These are phyloP conservation scores for Vulpes lagopus DNA, from an alignment of 2,113 vertebrate species.

Conservation along the genomic window DNA sequence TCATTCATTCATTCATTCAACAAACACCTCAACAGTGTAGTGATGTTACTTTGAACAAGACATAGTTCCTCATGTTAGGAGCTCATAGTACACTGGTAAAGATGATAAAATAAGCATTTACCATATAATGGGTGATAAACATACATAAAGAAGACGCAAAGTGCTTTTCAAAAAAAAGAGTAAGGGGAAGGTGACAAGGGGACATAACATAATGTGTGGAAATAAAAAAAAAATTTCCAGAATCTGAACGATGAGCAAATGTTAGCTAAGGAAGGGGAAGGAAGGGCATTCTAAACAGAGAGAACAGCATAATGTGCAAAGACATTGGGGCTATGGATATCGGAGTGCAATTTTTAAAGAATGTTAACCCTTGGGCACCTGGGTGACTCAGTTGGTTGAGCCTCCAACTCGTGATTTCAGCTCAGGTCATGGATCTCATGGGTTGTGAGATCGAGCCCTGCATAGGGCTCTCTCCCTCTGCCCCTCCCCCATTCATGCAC, in stretches of 20 bases:
- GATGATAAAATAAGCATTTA: background rate
- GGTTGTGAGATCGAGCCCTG: background rate
- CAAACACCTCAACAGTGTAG: constrained; percentile 16
- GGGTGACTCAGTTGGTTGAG: background rate
- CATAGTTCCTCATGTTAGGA: background rate
- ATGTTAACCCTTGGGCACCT: background rate
- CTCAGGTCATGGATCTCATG: background rate
- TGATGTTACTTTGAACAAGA: background rate
- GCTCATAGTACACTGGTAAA: background rate
- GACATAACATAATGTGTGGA: background rate
- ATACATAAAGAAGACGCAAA: background rate
- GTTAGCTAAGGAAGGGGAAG: background rate
- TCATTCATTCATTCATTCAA: background rate
- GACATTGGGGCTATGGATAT: background rate
- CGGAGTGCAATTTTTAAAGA: background rate
- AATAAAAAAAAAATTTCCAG: background rate
- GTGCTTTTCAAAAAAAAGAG: background rate
- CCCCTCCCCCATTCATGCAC: background rate
- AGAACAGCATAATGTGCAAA: background rate
- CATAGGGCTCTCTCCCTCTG: background rate
- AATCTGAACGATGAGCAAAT: background rate
- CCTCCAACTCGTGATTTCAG: background rate
- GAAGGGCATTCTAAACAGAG: background rate
- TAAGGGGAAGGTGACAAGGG: background rate
- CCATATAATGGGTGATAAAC: background rate